phyloP scores from a whole-genome alignment of 2,888 invertebrate genomes.

The Noctua janthe region DNA sequence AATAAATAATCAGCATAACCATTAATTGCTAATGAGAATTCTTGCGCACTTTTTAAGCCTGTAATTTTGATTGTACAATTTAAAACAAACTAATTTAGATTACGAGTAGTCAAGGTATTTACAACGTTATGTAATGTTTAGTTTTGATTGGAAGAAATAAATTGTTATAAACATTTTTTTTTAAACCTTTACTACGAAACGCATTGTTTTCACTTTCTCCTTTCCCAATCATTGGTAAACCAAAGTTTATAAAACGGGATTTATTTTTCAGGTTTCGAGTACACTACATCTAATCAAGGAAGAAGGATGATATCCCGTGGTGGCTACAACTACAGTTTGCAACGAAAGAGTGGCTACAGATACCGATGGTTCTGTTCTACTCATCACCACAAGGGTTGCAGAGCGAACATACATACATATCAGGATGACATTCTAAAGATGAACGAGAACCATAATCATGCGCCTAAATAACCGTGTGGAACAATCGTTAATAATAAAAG shows the following conservation, averaged over 20 bases:
- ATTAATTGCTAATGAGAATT: too few species aligned
- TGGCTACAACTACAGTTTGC: not conserved
- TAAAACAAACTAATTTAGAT: too few species aligned
- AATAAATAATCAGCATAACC: too few species aligned
- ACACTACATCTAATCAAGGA: not conserved
- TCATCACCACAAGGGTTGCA: not conserved
- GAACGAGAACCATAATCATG: not conserved
- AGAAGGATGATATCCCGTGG: not conserved
- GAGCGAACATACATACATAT: not conserved
- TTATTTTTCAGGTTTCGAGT: not conserved
- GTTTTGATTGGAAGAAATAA: too few species aligned
- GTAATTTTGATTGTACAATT: too few species aligned
- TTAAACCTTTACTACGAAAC: too few species aligned
- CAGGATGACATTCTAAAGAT: not conserved
- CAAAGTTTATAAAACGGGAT: not conserved
- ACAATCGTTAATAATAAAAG: not conserved
- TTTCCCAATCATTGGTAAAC: not conserved
- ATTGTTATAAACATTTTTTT: too few species aligned
- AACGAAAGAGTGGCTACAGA: not conserved
- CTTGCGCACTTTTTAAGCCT: too few species aligned
- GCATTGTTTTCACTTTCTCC: too few species aligned
- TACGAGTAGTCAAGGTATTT: too few species aligned
- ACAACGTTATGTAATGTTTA: too few species aligned
- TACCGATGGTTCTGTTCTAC: not conserved
- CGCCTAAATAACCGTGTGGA: fast-evolving